These are phyloP conservation scores for Abrostola tripartita DNA, from an alignment of 2,888 invertebrate genomes.

Conservation along the genomic window DNA sequence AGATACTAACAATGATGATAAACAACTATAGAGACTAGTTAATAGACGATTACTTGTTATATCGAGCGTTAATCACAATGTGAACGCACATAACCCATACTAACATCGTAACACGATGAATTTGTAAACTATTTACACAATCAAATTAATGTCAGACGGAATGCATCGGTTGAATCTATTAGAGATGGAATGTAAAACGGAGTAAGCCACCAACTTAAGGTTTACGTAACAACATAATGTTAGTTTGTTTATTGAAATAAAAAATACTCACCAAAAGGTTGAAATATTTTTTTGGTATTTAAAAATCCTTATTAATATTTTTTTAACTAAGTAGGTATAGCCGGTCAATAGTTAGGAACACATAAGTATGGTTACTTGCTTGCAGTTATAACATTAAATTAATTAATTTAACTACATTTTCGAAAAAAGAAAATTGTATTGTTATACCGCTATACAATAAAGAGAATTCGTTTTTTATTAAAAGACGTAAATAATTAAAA, in stretches of 20 bases:
- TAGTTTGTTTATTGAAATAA: not conserved
- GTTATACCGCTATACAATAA: too few species aligned
- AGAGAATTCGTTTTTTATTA: too few species aligned
- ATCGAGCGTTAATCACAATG: constrained; percentile 54
- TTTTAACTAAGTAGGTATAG: too few species aligned
- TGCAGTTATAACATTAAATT: too few species aligned
- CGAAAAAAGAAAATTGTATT: too few species aligned
- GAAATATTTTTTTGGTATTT: too few species aligned
- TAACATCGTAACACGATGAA: constrained; percentile 10
- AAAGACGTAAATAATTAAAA: too few species aligned
- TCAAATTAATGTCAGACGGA: constrained; percentile 21
- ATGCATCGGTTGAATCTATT: constrained; percentile 34
- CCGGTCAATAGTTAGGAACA: too few species aligned
- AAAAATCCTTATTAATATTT: too few species aligned
- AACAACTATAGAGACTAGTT: not conserved
- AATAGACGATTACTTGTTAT: constrained; percentile 55
- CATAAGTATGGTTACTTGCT: too few species aligned
- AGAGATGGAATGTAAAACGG: constrained; percentile 39
- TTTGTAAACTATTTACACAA: constrained; percentile 39
- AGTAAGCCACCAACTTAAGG: not conserved
- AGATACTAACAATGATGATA: constrained; percentile 31
- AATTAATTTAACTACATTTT: too few species aligned
- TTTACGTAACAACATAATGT: constrained; percentile 1
- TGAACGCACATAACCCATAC: constrained; percentile 18
- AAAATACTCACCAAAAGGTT: too few species aligned